Conservation (phyloP, 2,113 vertebrate genomes). For the Strigops habroptila region DNA sequence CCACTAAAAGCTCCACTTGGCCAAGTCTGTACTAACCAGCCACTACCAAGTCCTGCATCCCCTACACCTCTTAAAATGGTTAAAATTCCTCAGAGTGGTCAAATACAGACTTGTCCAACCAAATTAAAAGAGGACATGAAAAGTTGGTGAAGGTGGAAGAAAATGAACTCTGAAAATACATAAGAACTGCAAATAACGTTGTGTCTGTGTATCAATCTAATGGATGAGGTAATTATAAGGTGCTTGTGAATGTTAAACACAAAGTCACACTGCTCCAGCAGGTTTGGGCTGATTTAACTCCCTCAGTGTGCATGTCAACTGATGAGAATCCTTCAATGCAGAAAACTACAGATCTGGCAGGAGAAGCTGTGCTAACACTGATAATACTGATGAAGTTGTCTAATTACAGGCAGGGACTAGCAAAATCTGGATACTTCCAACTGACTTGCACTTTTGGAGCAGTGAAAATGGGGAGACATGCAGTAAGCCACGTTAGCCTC, state of each 20-base stretch:
- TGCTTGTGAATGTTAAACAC: not conserved
- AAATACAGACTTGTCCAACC: not conserved
- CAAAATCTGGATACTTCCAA: not conserved
- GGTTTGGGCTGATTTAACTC: not conserved
- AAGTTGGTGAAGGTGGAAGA: not conserved
- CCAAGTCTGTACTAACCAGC: not conserved
- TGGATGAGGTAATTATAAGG: not conserved
- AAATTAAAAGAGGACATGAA: not conserved
- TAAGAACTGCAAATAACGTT: not conserved
- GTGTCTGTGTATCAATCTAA: not conserved
- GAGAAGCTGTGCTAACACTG: not conserved
- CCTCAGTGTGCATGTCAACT: not conserved
- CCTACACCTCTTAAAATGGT: not conserved
- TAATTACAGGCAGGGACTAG: not conserved
- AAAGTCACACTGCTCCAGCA: not conserved
- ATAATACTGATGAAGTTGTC: not conserved
- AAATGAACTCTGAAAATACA: not conserved
- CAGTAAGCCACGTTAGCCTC: not conserved
- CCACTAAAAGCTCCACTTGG: not conserved
- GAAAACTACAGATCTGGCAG: not conserved
- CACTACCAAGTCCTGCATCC: not conserved
- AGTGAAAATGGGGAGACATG: accelerated
- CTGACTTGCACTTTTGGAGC: not conserved
- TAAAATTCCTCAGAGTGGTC: not conserved
- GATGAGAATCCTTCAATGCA: not conserved